Evolutionary conservation across 2,888 invertebrate species (phyloP).

Genomic region (Odontocolon sp.): DNA sequence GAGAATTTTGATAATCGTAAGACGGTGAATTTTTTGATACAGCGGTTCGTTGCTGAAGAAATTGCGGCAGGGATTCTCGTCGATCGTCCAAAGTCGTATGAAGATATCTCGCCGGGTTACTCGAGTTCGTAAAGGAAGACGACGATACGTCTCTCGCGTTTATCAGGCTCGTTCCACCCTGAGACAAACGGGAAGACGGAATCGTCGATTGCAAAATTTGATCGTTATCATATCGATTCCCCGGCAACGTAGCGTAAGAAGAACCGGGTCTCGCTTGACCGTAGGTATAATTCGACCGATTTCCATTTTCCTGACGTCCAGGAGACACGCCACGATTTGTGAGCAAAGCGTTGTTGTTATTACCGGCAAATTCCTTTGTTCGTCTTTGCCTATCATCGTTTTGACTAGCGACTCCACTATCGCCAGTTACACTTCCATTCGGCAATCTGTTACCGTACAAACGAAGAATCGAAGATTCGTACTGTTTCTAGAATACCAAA

Average conservation of each 20-base stretch:
- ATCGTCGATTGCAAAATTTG: constrained; percentile 3
- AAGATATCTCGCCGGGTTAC: background rate
- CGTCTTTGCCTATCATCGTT: constrained; percentile 61
- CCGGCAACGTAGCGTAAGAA: constrained; percentile 12
- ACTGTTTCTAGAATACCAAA: constrained; percentile 73
- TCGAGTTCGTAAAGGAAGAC: background rate
- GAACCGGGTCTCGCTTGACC: constrained; percentile 11
- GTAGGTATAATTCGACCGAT: background rate
- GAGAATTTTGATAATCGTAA: constrained; percentile 11
- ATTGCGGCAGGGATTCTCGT: background rate
- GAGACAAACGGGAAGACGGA: constrained; percentile 5
- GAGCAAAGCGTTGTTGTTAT: background rate
- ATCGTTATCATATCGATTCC: constrained; percentile 9
- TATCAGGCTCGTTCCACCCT: background rate
- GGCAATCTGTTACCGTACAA: constrained; percentile 62
- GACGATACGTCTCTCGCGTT: background rate
- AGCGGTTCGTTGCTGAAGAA: background rate
- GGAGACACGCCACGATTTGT: background rate
- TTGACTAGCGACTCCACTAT: constrained; percentile 72
- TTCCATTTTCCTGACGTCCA: background rate
- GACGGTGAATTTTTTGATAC: background rate
- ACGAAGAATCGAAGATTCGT: constrained; percentile 70
- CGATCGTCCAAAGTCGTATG: background rate
- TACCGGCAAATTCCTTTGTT: background rate
- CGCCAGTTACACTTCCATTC: constrained; percentile 67